phyloP scores from a whole-genome alignment of 1,140 invertebrate genomes.

The Pseudoatta argentina region DNA sequence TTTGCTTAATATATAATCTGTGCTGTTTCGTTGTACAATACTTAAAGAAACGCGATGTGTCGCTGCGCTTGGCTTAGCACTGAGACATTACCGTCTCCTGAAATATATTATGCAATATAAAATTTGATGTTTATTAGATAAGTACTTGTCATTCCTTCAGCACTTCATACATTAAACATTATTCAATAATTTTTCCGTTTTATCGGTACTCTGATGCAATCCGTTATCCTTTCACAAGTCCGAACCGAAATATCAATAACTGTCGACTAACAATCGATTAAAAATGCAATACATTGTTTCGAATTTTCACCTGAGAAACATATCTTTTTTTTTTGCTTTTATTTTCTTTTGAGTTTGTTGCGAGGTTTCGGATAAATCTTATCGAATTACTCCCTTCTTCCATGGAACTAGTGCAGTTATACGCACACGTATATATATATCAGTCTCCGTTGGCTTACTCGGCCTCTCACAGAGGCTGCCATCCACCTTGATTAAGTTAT shows the following conservation, averaged over 20 bases:
- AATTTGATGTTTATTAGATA: background rate
- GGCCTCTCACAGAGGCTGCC: conserved; percentile 70
- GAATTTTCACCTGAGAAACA: conserved; percentile 59
- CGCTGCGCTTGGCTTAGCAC: no score
- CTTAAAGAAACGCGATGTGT: no score
- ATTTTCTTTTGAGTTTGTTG: conserved; percentile 34
- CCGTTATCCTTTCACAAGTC: background rate
- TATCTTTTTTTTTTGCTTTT: conserved; percentile 58
- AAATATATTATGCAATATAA: background rate
- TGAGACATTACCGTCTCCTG: no score
- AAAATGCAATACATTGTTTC: conserved; percentile 67
- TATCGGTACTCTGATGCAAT: background rate
- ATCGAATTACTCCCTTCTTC: conserved; percentile 77
- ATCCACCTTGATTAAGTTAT: conserved; percentile 84
- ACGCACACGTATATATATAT: conserved; percentile 42
- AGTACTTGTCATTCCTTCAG: background rate
- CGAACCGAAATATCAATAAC: background rate
- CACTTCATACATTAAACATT: background rate
- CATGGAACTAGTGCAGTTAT: conserved; percentile 59
- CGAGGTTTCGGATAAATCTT: conserved; percentile 80
- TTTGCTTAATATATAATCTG: background rate
- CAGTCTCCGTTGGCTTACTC: conserved; percentile 73
- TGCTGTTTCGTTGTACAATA: background rate
- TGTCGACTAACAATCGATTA: conserved; percentile 61
- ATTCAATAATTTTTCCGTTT: background rate